phyloP scores from a whole-genome alignment of 2,888 invertebrate genomes.

The Epiblema foenella region DNA sequence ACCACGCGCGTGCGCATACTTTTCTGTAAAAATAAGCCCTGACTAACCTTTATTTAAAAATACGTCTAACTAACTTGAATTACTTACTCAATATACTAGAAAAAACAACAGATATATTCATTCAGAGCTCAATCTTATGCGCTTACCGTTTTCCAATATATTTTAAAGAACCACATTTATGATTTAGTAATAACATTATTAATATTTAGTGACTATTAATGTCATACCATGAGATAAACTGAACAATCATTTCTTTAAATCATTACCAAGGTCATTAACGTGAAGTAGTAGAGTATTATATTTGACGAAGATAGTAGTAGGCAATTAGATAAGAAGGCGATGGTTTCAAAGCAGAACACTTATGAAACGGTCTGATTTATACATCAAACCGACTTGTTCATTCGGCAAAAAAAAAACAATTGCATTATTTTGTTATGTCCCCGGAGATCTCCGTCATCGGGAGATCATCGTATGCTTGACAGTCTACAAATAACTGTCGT shows the following conservation, averaged over 20 bases:
- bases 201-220: neutral
- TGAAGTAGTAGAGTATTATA: neutral
- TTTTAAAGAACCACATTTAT: neutral
- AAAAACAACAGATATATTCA: no score
- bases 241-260: slow-evolving; percentile 3
- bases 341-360: neutral
- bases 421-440: no score
- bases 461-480: neutral
- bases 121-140: no score
- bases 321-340: neutral
- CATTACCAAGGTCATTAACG: neutral
- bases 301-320: neutral
- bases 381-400: neutral
- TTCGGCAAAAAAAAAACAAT: no score
- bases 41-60: no score
- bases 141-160: no score
- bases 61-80: no score
- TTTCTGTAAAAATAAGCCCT: no score
- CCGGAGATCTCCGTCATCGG: no score
- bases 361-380: neutral
- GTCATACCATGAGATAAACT: slow-evolving; percentile 17
- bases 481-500: neutral
- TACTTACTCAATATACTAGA: no score
- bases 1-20: no score
- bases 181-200: neutral